Evolutionary conservation across 2,888 invertebrate species (phyloP).

Genomic region (Leptopilina drosophilae): DNA sequence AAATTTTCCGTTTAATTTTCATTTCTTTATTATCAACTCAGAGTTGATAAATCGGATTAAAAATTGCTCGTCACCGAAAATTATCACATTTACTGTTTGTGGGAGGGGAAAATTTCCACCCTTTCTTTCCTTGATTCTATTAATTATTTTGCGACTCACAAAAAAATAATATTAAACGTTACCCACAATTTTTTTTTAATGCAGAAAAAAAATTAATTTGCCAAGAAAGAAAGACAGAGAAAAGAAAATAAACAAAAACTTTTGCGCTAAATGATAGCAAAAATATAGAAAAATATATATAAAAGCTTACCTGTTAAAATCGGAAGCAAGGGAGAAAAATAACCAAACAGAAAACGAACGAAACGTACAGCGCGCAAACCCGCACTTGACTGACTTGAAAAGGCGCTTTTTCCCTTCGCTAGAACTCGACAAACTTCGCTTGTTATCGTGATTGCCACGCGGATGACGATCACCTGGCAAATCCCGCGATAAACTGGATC

Average conservation of each 20-base stretch:
- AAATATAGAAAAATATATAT: not conserved
- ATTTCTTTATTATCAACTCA: not conserved
- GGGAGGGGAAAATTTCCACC: not conserved
- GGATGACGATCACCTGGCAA: constrained; percentile 30
- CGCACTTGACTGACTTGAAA: constrained; percentile 35
- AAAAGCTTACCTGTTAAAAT: constrained; percentile 12
- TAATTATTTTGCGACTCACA: too few species aligned
- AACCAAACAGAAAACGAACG: constrained; percentile 7
- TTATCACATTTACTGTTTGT: not conserved
- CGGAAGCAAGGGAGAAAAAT: constrained; percentile 29
- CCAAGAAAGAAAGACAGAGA: too few species aligned
- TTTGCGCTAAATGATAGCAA: too few species aligned
- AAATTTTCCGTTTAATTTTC: too few species aligned
- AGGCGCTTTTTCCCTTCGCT: constrained; percentile 18
- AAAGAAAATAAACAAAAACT: too few species aligned
- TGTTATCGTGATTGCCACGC: constrained; percentile 29
- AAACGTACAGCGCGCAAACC: constrained; percentile 11
- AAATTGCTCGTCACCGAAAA: too few species aligned
- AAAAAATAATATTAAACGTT: too few species aligned
- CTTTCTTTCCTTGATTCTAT: too few species aligned
- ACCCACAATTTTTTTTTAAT: too few species aligned
- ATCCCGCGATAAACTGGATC: constrained; percentile 32
- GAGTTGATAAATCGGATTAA: too few species aligned
- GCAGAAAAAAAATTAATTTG: too few species aligned
- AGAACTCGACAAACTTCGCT: constrained; percentile 24